Percentiles rank a stretch among this genome's conserved stretches.
Conservation (phyloP, 2,113 vertebrate genomes). For the Hippocampus abdominalis region DNA sequence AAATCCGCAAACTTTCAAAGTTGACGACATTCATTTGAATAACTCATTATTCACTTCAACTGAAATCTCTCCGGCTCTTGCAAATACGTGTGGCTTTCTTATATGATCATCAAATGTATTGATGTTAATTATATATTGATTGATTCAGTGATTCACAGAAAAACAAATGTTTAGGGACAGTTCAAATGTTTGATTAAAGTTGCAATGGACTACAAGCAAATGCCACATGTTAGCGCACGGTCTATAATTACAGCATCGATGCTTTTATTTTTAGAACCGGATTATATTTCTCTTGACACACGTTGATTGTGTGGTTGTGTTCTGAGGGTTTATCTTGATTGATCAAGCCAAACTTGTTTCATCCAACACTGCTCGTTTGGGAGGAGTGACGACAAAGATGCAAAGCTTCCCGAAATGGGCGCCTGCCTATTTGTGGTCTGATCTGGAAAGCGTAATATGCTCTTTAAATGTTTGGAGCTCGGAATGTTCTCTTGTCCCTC, state of each 20-base stretch:
- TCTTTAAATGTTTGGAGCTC: not conserved
- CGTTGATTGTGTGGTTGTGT: constrained; percentile 14
- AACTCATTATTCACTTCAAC: too few relatives aligned
- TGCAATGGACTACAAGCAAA: not conserved
- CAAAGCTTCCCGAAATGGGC: constrained; percentile 1
- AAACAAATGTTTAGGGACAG: too few relatives aligned
- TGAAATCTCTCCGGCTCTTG: too few relatives aligned
- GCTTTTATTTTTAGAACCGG: not conserved
- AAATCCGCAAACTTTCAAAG: too few relatives aligned
- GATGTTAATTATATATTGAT: too few relatives aligned
- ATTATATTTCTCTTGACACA: constrained; percentile 4
- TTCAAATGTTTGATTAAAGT: too few relatives aligned
- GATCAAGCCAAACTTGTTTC: constrained; percentile 56
- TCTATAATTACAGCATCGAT: not conserved
- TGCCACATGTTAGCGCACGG: not conserved
- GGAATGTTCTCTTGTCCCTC: not conserved
- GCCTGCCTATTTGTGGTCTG: not conserved
- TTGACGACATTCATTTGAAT: too few relatives aligned
- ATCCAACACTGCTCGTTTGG: constrained; percentile 29
- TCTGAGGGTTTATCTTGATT: constrained; percentile 36
- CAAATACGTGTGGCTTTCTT: too few relatives aligned
- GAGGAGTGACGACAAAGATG: constrained; percentile 2
- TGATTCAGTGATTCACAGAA: too few relatives aligned
- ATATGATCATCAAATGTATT: too few relatives aligned
- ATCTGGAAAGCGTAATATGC: not conserved